Evolutionary conservation across 2,888 invertebrate species (phyloP).

Genomic region (Caenorhabditis afra): DNA sequence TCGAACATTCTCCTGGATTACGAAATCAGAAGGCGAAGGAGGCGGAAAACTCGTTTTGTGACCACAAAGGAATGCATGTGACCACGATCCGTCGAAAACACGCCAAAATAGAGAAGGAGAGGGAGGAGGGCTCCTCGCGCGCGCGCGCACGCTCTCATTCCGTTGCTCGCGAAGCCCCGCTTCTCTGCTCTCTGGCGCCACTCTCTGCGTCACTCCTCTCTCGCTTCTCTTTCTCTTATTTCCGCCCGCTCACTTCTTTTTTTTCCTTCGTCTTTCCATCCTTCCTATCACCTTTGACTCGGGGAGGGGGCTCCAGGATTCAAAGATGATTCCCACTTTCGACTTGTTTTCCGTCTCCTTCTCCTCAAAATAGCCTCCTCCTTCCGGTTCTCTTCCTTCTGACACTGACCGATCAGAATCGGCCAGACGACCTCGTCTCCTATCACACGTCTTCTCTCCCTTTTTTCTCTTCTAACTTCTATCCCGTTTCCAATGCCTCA

Average conservation of each 20-base stretch:
- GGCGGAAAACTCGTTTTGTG: slow-evolving; percentile 13
- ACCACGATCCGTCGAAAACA: slow-evolving; percentile 19
- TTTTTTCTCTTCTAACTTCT: background rate
- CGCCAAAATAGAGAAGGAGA: slow-evolving; percentile 17
- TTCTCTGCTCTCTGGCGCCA: slow-evolving; percentile 45
- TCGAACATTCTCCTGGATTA: slow-evolving; percentile 3
- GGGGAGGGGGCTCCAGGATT: background rate
- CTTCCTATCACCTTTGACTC: slow-evolving; percentile 15
- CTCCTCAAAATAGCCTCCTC: slow-evolving; percentile 15
- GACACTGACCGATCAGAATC: slow-evolving; percentile 16
- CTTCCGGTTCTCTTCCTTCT: background rate
- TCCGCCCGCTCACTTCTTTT: slow-evolving; percentile 29
- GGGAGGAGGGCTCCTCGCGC: background rate
- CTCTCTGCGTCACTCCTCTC: slow-evolving; percentile 21
- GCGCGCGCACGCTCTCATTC: slow-evolving; percentile 1
- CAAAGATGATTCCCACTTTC: slow-evolving; percentile 3
- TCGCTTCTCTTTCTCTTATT: background rate
- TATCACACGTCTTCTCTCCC: slow-evolving; percentile 13
- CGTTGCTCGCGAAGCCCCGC: slow-evolving; percentile 15
- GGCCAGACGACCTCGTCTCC: slow-evolving; percentile 7
- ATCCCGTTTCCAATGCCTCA: background rate
- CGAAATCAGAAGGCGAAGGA: slow-evolving; percentile 19
- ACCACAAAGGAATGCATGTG: slow-evolving; percentile 32
- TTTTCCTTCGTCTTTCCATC: too few relatives aligned
- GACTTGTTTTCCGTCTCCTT: background rate